phyloP scores from a whole-genome alignment of 1,140 invertebrate species.

The Papilio glaucus region DNA sequence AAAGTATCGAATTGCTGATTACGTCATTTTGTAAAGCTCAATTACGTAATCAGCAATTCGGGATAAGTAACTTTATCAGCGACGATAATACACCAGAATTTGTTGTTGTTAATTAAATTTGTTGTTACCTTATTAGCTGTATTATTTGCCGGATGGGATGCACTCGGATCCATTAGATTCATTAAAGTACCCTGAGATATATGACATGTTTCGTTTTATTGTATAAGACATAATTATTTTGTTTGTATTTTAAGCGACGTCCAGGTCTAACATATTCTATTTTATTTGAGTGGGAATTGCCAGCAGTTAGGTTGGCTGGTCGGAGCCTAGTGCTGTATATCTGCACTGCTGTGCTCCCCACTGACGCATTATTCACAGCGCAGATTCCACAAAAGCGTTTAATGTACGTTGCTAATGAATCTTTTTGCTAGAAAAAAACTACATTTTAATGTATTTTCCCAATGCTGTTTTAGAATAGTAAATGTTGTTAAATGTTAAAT shows the following conservation, averaged over 20 bases:
- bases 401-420: constrained; percentile 35
- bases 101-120: no score
- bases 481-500: background rate
- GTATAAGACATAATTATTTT: no score
- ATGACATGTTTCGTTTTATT: no score
- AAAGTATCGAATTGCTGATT: no score
- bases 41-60: no score
- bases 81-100: no score
- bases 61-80: no score
- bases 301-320: constrained; percentile 28
- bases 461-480: background rate
- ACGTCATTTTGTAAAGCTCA: no score
- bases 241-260: background rate
- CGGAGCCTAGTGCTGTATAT: constrained; percentile 31
- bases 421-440: constrained; percentile 12
- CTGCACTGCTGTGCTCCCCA: constrained; percentile 32
- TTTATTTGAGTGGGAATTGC: constrained; percentile 12
- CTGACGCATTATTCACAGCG: constrained; percentile 29
- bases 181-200: no score
- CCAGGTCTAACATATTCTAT: constrained; percentile 19
- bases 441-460: constrained; percentile 2
- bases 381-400: constrained; percentile 34
- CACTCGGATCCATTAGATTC: no score
- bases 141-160: no score
- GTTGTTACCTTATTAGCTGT: no score